Percentiles rank a stretch among this genome's conserved stretches.
Conservation (phyloP, 2,888 invertebrate genomes). For the Junonia oenone region DNA sequence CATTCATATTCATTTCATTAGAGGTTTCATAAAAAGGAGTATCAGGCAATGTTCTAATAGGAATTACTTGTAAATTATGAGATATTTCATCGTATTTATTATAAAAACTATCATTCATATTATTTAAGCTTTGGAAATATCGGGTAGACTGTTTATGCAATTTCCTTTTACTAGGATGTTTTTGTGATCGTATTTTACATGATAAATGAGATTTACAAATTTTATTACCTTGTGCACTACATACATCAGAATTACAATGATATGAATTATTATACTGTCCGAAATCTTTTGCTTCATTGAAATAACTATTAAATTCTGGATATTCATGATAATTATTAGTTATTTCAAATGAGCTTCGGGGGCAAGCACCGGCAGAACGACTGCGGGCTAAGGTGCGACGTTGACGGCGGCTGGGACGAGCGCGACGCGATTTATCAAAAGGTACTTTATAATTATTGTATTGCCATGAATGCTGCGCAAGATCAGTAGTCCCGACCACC, state of each 20-base stretch:
- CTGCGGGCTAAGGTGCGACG: slow-evolving; percentile 54
- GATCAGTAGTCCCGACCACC: slow-evolving; percentile 11
- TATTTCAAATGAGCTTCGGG: slow-evolving; percentile 46
- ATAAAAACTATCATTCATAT: background rate
- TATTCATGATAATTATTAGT: slow-evolving; percentile 60
- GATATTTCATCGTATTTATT: background rate
- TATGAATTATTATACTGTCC: background rate
- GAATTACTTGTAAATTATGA: background rate
- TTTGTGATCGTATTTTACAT: slow-evolving; percentile 9
- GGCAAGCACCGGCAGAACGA: slow-evolving; percentile 50
- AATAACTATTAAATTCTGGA: slow-evolving; percentile 32
- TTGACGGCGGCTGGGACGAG: slow-evolving; percentile 43
- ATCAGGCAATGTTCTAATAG: slow-evolving; percentile 8
- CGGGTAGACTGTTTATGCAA: slow-evolving; percentile 3
- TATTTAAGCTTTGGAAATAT: slow-evolving; percentile 2
- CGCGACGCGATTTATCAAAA: slow-evolving; percentile 34
- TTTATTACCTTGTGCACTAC: background rate
- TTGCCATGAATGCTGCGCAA: slow-evolving; percentile 1
- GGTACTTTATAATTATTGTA: slow-evolving; percentile 1
- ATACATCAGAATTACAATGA: background rate
- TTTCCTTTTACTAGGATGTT: slow-evolving; percentile 16
- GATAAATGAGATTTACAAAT: slow-evolving; percentile 27
- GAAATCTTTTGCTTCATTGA: background rate
- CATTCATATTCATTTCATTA: background rate
- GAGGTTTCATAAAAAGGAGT: slow-evolving; percentile 1